Percentiles rank a stretch among this genome's conserved stretches.
Evolutionary conservation across 2,797 vertebrate genomes (phyloP).

Genomic region (Chelidonichthys spinosus): DNA sequence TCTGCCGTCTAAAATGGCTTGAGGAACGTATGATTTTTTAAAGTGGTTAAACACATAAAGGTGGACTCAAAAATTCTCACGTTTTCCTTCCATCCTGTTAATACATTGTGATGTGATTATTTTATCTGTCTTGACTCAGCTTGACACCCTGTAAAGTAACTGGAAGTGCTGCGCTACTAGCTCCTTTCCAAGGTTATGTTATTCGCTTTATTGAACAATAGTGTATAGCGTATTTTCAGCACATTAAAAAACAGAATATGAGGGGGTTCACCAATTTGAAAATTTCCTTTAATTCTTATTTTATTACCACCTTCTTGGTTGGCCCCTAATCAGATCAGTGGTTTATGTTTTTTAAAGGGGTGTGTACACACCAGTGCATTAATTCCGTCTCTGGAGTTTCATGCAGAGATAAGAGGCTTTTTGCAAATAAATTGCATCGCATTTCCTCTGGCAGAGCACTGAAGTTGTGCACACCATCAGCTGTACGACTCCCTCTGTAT

Average conservation of each 20-base stretch:
- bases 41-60: slow-evolving; percentile 3
- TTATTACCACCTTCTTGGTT: neutral
- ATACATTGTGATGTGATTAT: slow-evolving; percentile 25
- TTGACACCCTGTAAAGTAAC: slow-evolving; percentile 12
- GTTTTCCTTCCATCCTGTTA: slow-evolving; percentile 29
- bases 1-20: slow-evolving; percentile 14
- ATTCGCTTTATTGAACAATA: neutral
- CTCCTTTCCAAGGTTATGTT: neutral
- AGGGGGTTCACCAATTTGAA: neutral
- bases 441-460: slow-evolving; percentile 22
- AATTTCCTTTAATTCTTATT: neutral
- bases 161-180: neutral
- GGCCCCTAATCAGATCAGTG: slow-evolving; percentile 9
- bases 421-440: slow-evolving; percentile 16
- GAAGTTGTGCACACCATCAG: too few species aligned
- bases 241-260: neutral
- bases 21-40: slow-evolving; percentile 15
- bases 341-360: slow-evolving; percentile 9
- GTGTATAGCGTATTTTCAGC: neutral
- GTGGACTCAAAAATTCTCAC: slow-evolving; percentile 2
- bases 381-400: slow-evolving; percentile 26
- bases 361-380: slow-evolving; percentile 13
- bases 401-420: slow-evolving; percentile 34
- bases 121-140: neutral
- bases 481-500: slow-evolving; percentile 8